phyloP scores from a whole-genome alignment of 2,113 vertebrate species.

The Sprattus sprattus region DNA sequence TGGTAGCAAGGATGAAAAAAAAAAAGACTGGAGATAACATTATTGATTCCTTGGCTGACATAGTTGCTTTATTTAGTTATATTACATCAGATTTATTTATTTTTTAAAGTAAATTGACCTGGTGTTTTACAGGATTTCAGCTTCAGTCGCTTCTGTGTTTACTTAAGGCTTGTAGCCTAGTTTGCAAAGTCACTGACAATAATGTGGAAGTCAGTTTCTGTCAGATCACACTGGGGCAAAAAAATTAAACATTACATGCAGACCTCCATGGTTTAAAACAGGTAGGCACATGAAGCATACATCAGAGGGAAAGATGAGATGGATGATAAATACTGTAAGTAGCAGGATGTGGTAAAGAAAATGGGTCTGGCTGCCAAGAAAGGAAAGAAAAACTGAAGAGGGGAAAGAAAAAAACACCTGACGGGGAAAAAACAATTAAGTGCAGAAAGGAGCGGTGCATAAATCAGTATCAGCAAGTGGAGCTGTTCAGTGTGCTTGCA shows the following conservation, averaged over 20 bases:
- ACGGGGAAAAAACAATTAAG: neutral
- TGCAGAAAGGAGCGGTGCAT: neutral
- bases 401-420: neutral
- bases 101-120: neutral
- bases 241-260: neutral
- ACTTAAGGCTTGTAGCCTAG: neutral
- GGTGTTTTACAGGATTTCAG: neutral
- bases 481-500: neutral
- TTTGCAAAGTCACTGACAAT: neutral
- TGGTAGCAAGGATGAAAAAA: neutral
- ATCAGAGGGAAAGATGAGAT: neutral
- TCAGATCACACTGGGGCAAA: neutral
- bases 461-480: neutral
- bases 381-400: neutral
- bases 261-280: neutral
- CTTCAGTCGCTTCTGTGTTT: neutral
- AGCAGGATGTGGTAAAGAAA: neutral
- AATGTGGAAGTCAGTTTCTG: neutral
- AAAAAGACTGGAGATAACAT: neutral
- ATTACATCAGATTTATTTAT: neutral
- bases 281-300: neutral
- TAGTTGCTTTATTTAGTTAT: neutral
- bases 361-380: neutral
- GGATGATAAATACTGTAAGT: neutral
- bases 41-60: neutral